These are phyloP conservation scores for Proteles cristata DNA, from an alignment of 2,113 vertebrate genomes.

Conservation along the genomic window DNA sequence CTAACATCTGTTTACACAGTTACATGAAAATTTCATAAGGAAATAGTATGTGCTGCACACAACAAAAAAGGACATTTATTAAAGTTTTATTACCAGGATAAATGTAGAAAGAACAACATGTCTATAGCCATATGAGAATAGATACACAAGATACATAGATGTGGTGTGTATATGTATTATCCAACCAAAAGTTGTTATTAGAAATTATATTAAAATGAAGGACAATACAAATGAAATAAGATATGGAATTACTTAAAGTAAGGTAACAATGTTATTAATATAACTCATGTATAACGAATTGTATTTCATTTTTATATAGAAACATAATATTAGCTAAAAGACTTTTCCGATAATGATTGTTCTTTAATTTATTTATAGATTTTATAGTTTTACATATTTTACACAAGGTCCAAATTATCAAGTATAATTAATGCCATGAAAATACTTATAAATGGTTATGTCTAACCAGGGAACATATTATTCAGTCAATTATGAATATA, in stretches of 20 bases:
- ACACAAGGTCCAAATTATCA: not conserved
- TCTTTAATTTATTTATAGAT: not conserved
- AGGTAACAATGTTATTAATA: not conserved
- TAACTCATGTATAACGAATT: not conserved
- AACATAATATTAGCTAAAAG: not conserved
- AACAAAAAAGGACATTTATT: not conserved
- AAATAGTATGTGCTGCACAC: not conserved
- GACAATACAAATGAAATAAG: not conserved
- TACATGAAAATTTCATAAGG: not conserved
- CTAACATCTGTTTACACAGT: not conserved
- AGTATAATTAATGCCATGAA: not conserved
- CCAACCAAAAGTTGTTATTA: not conserved
- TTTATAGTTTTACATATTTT: not conserved
- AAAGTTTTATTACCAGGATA: not conserved
- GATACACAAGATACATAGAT: not conserved
- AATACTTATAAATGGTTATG: not conserved
- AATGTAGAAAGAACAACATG: not conserved
- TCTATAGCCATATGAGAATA: not conserved
- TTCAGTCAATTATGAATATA: not conserved
- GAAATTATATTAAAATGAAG: not conserved
- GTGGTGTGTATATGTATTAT: not conserved
- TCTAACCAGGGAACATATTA: not conserved
- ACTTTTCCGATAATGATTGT: not conserved
- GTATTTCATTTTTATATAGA: not conserved
- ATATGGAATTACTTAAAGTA: not conserved